Evolutionary conservation across 1,140 invertebrate species (phyloP).

Genomic region (Saccostrea cuccullata): DNA sequence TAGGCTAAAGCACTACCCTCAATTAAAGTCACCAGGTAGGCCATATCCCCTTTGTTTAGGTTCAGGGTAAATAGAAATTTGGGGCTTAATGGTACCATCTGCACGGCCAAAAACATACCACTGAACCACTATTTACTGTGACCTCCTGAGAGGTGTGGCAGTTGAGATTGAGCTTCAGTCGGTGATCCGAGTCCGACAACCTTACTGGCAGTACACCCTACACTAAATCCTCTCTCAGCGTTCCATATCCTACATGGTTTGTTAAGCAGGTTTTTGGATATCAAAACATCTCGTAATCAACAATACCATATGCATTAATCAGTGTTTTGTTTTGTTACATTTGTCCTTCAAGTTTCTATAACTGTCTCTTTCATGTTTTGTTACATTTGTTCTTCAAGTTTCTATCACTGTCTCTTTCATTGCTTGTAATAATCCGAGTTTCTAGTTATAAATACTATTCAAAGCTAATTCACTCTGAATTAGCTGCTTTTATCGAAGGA

Average conservation of each 20-base stretch:
- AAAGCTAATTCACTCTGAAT: too few species aligned
- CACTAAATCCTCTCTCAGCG: slow-evolving; percentile 57
- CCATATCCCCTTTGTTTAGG: slow-evolving; percentile 55
- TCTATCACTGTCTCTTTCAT: slow-evolving; percentile 7
- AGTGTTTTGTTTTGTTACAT: neutral
- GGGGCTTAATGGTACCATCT: slow-evolving; percentile 52
- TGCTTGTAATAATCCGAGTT: neutral
- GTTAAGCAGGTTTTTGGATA: slow-evolving; percentile 35
- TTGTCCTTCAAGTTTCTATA: neutral
- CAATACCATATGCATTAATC: slow-evolving; percentile 4
- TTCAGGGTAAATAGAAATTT: slow-evolving; percentile 49
- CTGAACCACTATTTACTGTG: slow-evolving; percentile 34
- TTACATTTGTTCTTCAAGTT: neutral
- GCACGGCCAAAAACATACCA: slow-evolving; percentile 44
- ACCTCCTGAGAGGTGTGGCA: slow-evolving; percentile 44
- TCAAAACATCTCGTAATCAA: slow-evolving; percentile 38
- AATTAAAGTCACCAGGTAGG: slow-evolving; percentile 47
- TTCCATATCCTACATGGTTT: slow-evolving; percentile 55
- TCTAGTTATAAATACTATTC: slow-evolving; percentile 29
- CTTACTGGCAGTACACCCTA: slow-evolving; percentile 46
- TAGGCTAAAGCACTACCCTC: slow-evolving; percentile 47
- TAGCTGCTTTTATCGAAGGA: too few species aligned
- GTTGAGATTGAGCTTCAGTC: neutral
- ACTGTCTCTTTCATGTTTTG: neutral
- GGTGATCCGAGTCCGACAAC: slow-evolving; percentile 55